Evolutionary conservation across 2,113 vertebrate species (phyloP).

Genomic region (Myrmecophaga tridactyla): DNA sequence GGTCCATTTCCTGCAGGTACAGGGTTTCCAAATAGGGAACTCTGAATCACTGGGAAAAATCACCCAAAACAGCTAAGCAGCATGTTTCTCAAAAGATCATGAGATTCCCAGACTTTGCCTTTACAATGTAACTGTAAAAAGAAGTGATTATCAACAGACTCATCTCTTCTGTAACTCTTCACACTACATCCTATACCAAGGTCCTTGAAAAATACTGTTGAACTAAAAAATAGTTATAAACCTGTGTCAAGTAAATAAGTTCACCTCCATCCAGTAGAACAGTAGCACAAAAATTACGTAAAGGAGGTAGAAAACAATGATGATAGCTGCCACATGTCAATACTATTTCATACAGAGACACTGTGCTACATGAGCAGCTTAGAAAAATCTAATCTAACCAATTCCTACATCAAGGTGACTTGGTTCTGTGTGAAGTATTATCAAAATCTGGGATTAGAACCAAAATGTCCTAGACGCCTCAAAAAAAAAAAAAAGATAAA

Average conservation of each 20-base stretch:
- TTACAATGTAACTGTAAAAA: not conserved
- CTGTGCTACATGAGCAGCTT: not conserved
- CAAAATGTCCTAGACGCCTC: not conserved
- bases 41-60: conserved; percentile 33
- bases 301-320: not conserved
- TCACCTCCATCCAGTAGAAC: not conserved
- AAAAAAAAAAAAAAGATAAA: no score
- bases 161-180: not conserved
- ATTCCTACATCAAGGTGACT: not conserved
- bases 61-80: not conserved
- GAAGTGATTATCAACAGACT: not conserved
- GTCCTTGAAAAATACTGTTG: not conserved
- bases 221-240: not conserved
- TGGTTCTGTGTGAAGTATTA: not conserved
- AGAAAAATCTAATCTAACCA: not conserved
- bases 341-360: not conserved
- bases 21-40: not conserved
- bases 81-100: not conserved
- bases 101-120: not conserved
- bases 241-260: not conserved
- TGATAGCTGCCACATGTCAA: not conserved
- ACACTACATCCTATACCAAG: not conserved
- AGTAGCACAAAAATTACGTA: not conserved
- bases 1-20: conserved; percentile 60
- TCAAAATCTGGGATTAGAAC: not conserved